phyloP scores from a whole-genome alignment of 2,797 vertebrate species.

The Alosa sapidissima region DNA sequence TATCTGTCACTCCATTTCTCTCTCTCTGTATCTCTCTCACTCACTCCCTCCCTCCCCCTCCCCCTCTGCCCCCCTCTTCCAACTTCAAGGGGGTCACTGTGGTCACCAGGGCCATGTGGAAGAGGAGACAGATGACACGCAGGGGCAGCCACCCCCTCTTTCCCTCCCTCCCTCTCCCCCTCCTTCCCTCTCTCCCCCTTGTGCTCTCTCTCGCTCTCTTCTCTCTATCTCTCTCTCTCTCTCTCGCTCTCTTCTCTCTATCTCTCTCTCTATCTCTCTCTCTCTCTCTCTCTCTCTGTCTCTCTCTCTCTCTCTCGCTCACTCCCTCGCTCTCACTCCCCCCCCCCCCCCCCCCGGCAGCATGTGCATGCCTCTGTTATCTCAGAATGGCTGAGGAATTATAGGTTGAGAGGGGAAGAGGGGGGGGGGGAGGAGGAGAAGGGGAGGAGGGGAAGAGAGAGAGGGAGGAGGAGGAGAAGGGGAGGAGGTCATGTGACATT shows the following conservation, averaged over 20 bases:
- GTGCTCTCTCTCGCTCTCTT: too few relatives aligned
- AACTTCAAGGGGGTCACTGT: constrained; percentile 67
- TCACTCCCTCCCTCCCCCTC: background rate
- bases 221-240: too few relatives aligned
- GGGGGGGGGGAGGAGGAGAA: constrained; percentile 46
- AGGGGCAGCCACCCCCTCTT: constrained; percentile 53
- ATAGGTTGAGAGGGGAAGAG: constrained; percentile 72
- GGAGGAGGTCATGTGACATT: constrained; percentile 65
- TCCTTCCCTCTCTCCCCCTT: background rate
- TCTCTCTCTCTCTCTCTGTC: background rate
- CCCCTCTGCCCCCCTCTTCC: constrained; percentile 23
- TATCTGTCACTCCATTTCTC: background rate
- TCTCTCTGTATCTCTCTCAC: background rate
- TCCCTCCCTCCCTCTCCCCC: constrained; percentile 23
- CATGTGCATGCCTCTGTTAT: constrained; percentile 74
- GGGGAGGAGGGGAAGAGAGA: constrained; percentile 52
- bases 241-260: too few relatives aligned
- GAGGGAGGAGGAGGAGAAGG: constrained; percentile 29
- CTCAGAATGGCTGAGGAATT: constrained; percentile 76
- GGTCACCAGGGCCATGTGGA: constrained; percentile 58
- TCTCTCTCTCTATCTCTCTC: background rate
- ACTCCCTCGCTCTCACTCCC: constrained; percentile 47
- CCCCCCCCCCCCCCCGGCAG: constrained; percentile 59
- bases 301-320: constrained; percentile 31
- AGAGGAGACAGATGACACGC: constrained; percentile 54